Percentiles rank a stretch among this genome's conserved stretches.
These are phyloP conservation scores for Cotesia congregata DNA, from an alignment of 2,888 invertebrate species.

Conservation along the genomic window DNA sequence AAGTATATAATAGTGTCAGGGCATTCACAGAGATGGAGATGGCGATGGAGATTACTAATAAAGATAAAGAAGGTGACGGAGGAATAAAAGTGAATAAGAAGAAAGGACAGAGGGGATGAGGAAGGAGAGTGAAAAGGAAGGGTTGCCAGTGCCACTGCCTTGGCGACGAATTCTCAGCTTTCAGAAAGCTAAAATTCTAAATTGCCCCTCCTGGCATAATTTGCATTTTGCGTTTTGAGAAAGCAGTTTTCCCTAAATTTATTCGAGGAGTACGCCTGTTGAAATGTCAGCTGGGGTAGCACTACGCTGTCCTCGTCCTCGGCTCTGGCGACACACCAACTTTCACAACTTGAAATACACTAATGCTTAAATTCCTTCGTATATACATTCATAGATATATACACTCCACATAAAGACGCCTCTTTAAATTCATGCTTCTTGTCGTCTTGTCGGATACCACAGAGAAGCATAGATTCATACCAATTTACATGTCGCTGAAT, in stretches of 20 bases:
- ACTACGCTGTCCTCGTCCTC: not conserved
- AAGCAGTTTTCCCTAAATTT: conserved; percentile 55
- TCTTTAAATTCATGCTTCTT: conserved; percentile 12
- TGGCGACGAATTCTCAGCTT: conserved; percentile 45
- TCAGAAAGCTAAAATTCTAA: conserved; percentile 58
- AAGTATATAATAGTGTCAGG: not conserved
- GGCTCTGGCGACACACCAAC: conserved; percentile 3
- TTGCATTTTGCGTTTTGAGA: conserved; percentile 57
- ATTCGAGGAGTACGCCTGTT: conserved; percentile 46
- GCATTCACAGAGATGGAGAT: not conserved
- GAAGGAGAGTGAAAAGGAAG: conserved; percentile 29
- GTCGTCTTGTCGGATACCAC: conserved; percentile 8
- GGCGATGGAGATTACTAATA: not conserved
- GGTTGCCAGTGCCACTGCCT: not conserved
- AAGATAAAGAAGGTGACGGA: not conserved
- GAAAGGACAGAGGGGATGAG: conserved; percentile 23
- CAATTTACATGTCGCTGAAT: conserved; percentile 7
- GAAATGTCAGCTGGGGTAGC: conserved; percentile 21
- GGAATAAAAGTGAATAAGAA: not conserved
- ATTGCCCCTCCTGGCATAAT: conserved; percentile 49
- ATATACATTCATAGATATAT: conserved; percentile 4
- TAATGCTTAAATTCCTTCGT: conserved; percentile 6
- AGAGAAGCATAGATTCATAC: conserved; percentile 16
- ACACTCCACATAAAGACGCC: not conserved
- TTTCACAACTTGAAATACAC: conserved; percentile 17